Conservation (phyloP, 53 echinoderm and acorn worm genomes). For the Paracentrotus lividus region DNA sequence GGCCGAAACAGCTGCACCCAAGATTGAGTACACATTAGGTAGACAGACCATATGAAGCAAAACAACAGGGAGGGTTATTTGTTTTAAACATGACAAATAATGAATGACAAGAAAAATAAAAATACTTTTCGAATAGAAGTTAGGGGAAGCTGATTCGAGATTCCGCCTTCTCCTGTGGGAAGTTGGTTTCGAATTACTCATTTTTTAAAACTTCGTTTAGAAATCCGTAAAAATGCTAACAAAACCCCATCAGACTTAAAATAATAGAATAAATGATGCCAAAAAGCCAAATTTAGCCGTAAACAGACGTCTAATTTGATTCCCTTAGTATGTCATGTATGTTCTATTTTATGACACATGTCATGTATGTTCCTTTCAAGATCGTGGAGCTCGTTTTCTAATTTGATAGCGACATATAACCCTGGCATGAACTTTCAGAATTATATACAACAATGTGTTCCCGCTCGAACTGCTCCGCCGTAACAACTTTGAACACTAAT, state of each 20-base stretch:
- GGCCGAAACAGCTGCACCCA: no score
- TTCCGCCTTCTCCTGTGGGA: neutral
- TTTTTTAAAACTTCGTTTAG: neutral
- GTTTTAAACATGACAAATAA: no score
- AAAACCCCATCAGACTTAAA: conserved; percentile 22
- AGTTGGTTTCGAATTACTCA: conserved; percentile 45
- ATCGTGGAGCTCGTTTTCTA: neutral
- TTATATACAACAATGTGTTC: no score
- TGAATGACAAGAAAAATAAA: no score
- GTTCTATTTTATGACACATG: neutral
- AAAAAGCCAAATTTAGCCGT: conserved; percentile 22
- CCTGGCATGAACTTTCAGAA: neutral
- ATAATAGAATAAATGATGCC: conserved; percentile 19
- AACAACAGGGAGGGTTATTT: neutral
- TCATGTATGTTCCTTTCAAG: neutral
- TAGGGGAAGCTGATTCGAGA: neutral
- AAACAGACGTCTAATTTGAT: neutral
- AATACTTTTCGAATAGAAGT: no score
- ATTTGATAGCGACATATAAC: neutral
- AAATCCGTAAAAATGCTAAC: neutral
- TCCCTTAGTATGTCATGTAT: neutral
- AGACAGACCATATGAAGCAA: neutral
- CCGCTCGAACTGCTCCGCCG: no score
- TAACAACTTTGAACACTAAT: no score
- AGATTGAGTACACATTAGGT: no score